Evolutionary conservation across 2,113 vertebrate genomes (phyloP).

Genomic region (Hipposideros armiger): DNA sequence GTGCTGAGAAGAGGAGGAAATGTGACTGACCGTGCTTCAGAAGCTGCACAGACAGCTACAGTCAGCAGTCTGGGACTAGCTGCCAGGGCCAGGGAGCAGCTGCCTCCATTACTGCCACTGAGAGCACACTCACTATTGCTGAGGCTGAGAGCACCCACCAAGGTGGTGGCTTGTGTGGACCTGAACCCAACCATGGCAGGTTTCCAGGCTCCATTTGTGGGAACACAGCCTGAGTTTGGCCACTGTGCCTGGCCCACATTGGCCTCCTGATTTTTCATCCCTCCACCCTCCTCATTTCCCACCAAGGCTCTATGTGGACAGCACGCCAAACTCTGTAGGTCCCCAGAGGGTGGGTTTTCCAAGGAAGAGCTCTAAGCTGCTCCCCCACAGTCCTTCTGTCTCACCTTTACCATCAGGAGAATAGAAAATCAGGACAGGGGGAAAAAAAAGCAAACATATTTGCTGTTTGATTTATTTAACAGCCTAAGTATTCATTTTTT

Average conservation of each 20-base stretch:
- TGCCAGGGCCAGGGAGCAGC: neutral
- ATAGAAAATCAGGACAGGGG: neutral
- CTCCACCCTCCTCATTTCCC: neutral
- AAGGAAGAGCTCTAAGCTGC: neutral
- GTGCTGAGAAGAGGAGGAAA: neutral
- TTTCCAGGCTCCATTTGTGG: neutral
- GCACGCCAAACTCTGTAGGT: accelerated
- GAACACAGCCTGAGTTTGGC: neutral
- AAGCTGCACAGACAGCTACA: neutral
- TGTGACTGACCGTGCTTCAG: neutral
- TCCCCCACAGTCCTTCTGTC: neutral
- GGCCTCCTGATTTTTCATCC: neutral
- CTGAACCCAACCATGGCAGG: neutral
- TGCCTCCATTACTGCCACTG: neutral
- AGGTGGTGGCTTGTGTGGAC: neutral
- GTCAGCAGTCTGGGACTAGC: neutral
- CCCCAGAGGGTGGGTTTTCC: neutral
- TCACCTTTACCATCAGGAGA: neutral
- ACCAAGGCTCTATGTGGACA: neutral
- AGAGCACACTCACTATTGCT: neutral
- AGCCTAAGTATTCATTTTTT: neutral
- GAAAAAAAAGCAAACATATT: neutral
- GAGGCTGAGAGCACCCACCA: neutral
- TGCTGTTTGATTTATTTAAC: neutral
- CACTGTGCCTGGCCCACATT: neutral